These are phyloP conservation scores for Epizoanthus fatuus DNA, from an alignment of 92 coral and sea anemone genomes.

Conservation along the genomic window DNA sequence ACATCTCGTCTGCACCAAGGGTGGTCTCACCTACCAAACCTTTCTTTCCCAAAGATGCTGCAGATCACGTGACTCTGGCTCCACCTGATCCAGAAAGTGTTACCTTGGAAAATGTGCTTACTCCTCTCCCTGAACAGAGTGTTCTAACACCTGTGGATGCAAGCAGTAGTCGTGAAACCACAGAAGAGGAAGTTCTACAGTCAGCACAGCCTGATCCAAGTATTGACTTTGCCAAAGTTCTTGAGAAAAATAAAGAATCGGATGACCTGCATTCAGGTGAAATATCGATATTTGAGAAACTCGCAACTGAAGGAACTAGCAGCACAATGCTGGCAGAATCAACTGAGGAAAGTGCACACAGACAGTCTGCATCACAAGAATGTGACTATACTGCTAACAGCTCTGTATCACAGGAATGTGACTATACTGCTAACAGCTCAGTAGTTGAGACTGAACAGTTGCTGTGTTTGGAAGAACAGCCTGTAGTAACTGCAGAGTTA, in stretches of 20 bases:
- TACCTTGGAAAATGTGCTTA: constrained; percentile 28
- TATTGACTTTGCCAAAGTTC: not conserved
- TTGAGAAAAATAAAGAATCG: not conserved
- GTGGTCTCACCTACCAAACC: constrained; percentile 55
- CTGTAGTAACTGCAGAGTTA: not conserved
- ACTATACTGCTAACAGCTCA: not conserved
- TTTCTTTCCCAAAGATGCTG: constrained; percentile 18
- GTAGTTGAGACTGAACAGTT: not conserved
- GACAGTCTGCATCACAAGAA: not conserved
- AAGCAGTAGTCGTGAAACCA: not conserved
- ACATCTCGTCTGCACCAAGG: constrained; percentile 60
- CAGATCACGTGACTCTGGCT: not conserved
- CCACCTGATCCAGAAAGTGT: constrained; percentile 43
- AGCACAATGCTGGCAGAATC: not conserved
- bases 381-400: not conserved
- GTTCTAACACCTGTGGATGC: not conserved
- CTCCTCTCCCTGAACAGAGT: constrained; percentile 1
- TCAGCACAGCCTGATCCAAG: not conserved
- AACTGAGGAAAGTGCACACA: not conserved
- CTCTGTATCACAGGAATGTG: not conserved
- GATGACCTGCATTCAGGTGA: not conserved
- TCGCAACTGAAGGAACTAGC: not conserved
- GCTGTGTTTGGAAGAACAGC: not conserved
- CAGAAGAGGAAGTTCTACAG: not conserved
- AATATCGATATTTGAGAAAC: not conserved